phyloP scores from a whole-genome alignment of 2,113 vertebrate species.

The Phodopus roborovskii region DNA sequence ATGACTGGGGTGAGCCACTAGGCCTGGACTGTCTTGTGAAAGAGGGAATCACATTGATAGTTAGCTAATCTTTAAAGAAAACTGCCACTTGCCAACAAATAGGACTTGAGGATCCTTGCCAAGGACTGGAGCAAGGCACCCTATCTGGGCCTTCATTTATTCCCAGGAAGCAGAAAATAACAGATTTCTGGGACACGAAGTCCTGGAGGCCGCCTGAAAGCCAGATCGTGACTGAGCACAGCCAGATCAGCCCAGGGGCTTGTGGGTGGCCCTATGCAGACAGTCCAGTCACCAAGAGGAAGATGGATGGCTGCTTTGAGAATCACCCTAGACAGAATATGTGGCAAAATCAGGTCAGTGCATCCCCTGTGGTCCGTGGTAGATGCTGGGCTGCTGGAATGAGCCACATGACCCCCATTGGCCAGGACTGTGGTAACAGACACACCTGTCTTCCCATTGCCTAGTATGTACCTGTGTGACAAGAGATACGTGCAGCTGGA shows the following conservation, averaged over 20 bases:
- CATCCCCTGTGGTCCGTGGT: neutral
- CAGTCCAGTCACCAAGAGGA: neutral
- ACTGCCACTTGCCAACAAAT: neutral
- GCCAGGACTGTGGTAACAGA: neutral
- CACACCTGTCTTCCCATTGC: neutral
- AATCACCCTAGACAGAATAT: rapidly evolving
- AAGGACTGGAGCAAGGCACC: neutral
- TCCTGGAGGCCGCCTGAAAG: neutral
- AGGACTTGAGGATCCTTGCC: neutral
- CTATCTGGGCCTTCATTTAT: neutral
- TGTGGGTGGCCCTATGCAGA: too few species aligned
- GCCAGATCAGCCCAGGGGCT: neutral
- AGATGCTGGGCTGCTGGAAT: neutral
- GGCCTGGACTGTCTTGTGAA: neutral
- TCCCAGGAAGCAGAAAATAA: neutral
- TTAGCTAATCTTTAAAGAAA: neutral
- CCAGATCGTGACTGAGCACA: neutral
- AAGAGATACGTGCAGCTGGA: neutral
- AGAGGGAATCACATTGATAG: neutral
- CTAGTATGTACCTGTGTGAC: too few species aligned
- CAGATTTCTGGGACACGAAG: neutral
- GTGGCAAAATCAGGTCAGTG: neutral
- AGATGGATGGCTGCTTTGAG: neutral
- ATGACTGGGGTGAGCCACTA: neutral
- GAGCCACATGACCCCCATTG: neutral